These are phyloP conservation scores for Lordiphosa stackelbergi DNA, from an alignment of 1,140 invertebrate genomes.

Conservation along the genomic window DNA sequence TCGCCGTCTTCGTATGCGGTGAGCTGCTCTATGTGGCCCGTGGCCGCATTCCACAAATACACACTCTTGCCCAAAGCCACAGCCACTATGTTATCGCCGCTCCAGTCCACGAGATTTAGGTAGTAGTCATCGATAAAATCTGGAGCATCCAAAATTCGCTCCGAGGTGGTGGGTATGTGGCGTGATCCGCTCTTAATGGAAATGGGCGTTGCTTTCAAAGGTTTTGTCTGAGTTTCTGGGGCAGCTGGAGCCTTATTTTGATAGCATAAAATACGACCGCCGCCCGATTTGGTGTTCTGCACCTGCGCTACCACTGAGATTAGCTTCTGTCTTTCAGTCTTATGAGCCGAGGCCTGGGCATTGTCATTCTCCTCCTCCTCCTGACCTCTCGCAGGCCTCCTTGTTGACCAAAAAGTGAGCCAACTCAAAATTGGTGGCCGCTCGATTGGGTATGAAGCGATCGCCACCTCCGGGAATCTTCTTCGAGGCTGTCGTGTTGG, in stretches of 20 bases:
- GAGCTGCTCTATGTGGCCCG: conserved; percentile 91
- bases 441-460: conserved; percentile 93
- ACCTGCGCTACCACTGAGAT: conserved; percentile 87
- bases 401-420: conserved; percentile 86
- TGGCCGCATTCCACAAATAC: conserved; percentile 97
- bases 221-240: conserved; percentile 92
- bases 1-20: conserved; percentile 87
- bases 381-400: conserved; percentile 69
- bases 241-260: conserved; percentile 91
- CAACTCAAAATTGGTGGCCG: conserved; percentile 92
- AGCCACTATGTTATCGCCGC: conserved; percentile 92
- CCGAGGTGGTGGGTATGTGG: conserved; percentile 94
- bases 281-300: conserved; percentile 79
- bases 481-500: conserved; percentile 80
- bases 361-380: conserved; percentile 78
- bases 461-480: conserved; percentile 88
- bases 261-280: conserved; percentile 79
- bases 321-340: conserved; percentile 78
- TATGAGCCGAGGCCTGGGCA: conserved; percentile 58
- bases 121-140: conserved; percentile 98
- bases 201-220: conserved; percentile 89
- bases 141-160: conserved; percentile 97
- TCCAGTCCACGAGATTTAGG: conserved; percentile 98
- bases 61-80: conserved; percentile 91
- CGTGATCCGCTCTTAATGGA: conserved; percentile 86